Percentiles rank a stretch among this genome's conserved stretches.
phyloP scores from a whole-genome alignment of 2,113 vertebrate genomes.

The Sapajus apella region DNA sequence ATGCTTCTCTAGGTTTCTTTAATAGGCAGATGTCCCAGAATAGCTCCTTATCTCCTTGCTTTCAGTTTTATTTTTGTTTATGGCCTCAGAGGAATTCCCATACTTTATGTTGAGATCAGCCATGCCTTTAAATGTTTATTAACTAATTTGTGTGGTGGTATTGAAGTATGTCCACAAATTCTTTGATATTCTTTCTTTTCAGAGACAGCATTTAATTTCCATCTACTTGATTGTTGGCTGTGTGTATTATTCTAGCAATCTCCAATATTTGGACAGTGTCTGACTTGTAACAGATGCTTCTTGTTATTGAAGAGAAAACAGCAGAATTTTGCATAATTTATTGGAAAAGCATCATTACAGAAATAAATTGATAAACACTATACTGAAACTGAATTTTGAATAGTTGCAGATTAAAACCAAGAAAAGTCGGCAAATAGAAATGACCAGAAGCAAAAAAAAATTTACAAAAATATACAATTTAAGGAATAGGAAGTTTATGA shows the following conservation, averaged over 20 bases:
- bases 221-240: background rate
- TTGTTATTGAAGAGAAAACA: background rate
- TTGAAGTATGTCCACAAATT: conserved; percentile 6
- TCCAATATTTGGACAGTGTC: conserved; percentile 44
- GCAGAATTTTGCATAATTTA: conserved; percentile 33
- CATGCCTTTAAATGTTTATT: background rate
- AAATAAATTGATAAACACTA: background rate
- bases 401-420: background rate
- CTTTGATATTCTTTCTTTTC: background rate
- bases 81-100: background rate
- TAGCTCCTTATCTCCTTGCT: background rate
- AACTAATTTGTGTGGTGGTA: background rate
- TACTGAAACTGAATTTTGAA: background rate
- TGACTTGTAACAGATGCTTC: conserved; percentile 44
- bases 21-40: background rate
- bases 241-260: background rate
- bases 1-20: background rate
- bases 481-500: background rate
- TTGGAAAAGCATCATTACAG: background rate
- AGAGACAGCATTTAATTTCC: background rate
- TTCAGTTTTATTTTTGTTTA: background rate
- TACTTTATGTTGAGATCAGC: background rate
- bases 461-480: background rate
- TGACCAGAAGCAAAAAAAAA: background rate
- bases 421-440: background rate